phyloP scores from a whole-genome alignment of 2,888 invertebrate species.

The Dolichomitus sp. region DNA sequence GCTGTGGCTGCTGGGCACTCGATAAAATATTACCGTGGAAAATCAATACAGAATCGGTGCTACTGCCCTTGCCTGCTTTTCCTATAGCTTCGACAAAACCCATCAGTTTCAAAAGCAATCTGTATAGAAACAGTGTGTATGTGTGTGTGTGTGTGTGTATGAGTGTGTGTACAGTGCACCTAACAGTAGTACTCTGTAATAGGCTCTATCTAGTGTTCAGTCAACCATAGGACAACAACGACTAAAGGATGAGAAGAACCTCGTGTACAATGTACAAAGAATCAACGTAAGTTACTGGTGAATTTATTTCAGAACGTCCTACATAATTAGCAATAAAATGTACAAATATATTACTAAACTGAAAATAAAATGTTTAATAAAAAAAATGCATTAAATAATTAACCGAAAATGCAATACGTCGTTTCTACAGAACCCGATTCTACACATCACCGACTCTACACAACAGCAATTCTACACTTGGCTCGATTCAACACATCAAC shows the following conservation, averaged over 20 bases:
- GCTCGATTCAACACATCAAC: too few species aligned
- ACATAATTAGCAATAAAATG: too few species aligned
- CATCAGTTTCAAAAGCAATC: conserved; percentile 60
- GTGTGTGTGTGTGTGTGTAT: not conserved
- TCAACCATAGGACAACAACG: conserved; percentile 26
- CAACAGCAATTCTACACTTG: too few species aligned
- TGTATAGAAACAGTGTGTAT: conserved; percentile 38
- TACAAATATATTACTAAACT: too few species aligned
- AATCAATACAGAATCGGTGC: conserved; percentile 63
- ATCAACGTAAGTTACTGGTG: conserved; percentile 52
- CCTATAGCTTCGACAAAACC: conserved; percentile 38
- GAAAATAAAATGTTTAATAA: too few species aligned
- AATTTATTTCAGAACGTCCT: not conserved
- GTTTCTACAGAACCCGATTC: too few species aligned
- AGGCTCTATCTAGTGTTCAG: conserved; percentile 29
- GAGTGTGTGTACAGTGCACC: conserved; percentile 9
- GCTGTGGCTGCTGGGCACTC: conserved; percentile 52
- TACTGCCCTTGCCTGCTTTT: conserved; percentile 44
- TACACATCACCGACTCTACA: too few species aligned
- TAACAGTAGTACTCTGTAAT: conserved; percentile 28
- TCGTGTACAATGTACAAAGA: conserved; percentile 32
- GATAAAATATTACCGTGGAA: conserved; percentile 65
- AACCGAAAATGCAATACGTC: too few species aligned
- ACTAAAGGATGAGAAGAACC: conserved; percentile 33
- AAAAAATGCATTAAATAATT: too few species aligned